Evolutionary conservation across 2,888 invertebrate genomes (phyloP).

Genomic region (Drosophila ezoana): DNA sequence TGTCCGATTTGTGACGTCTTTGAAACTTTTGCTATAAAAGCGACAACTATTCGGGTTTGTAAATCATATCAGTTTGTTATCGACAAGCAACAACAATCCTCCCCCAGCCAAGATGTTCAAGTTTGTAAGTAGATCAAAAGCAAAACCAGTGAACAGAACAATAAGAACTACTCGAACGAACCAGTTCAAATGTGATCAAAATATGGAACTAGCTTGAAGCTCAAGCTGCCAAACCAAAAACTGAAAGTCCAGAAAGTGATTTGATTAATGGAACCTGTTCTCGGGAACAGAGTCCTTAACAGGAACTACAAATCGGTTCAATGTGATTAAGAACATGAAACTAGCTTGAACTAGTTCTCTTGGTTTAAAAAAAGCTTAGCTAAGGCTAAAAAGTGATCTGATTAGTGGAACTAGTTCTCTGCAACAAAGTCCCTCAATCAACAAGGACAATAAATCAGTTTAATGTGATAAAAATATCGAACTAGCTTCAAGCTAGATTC

Average conservation of each 20-base stretch:
- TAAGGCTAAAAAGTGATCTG: background rate
- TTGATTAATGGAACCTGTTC: background rate
- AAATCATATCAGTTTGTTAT: constrained; percentile 72
- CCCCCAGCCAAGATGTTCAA: constrained; percentile 79
- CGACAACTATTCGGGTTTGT: constrained; percentile 30
- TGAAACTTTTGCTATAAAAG: constrained; percentile 64
- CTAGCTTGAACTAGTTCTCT: background rate
- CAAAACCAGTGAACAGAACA: background rate
- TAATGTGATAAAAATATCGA: background rate
- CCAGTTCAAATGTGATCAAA: background rate
- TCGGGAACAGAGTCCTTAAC: background rate
- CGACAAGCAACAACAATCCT: constrained; percentile 56
- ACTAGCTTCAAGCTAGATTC: background rate
- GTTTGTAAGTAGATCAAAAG: constrained; percentile 75
- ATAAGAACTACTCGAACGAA: background rate
- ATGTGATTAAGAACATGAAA: background rate
- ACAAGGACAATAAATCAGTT: background rate
- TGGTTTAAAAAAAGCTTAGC: too few relatives aligned
- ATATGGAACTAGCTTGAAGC: background rate
- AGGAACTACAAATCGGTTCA: background rate
- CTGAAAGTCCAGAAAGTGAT: background rate
- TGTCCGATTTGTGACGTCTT: constrained; percentile 36
- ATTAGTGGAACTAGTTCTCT: background rate
- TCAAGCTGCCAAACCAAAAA: background rate
- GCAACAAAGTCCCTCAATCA: too few relatives aligned